These are phyloP conservation scores for Geococcyx californianus DNA, from an alignment of 2,113 vertebrate species.

Conservation along the genomic window DNA sequence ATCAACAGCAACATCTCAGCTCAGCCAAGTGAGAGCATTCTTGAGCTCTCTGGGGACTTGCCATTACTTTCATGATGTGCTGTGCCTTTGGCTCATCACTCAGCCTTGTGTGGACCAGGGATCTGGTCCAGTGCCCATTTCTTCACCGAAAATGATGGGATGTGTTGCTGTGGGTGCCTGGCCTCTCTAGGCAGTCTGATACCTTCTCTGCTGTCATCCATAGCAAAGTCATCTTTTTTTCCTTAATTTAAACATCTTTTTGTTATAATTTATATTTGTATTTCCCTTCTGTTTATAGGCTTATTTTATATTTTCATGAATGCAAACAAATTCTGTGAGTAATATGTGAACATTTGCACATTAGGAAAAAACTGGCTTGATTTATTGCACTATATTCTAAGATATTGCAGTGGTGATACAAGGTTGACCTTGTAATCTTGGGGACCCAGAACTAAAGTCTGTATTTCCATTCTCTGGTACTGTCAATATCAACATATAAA, in stretches of 20 bases:
- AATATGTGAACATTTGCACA: background rate
- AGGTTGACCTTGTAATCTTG: background rate
- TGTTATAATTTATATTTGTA: background rate
- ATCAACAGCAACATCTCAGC: background rate
- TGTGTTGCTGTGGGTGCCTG: background rate
- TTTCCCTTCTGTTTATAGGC: background rate
- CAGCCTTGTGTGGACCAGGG: background rate
- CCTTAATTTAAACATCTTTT: background rate
- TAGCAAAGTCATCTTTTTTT: background rate
- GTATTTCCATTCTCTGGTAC: background rate
- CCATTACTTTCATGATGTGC: background rate
- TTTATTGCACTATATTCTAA: background rate
- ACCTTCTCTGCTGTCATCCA: background rate
- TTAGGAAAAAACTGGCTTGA: background rate
- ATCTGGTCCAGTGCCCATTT: fast-evolving
- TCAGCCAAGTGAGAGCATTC: fast-evolving
- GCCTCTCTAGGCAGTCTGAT: background rate
- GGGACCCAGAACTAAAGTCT: background rate
- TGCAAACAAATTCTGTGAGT: background rate
- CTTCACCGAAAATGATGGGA: fast-evolving
- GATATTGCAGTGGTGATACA: background rate
- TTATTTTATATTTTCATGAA: background rate
- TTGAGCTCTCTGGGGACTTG: background rate
- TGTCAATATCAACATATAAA: constrained; percentile 7
- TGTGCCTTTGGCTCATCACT: background rate